phyloP scores from a whole-genome alignment of 2,888 invertebrate species.

The Automeris io region DNA sequence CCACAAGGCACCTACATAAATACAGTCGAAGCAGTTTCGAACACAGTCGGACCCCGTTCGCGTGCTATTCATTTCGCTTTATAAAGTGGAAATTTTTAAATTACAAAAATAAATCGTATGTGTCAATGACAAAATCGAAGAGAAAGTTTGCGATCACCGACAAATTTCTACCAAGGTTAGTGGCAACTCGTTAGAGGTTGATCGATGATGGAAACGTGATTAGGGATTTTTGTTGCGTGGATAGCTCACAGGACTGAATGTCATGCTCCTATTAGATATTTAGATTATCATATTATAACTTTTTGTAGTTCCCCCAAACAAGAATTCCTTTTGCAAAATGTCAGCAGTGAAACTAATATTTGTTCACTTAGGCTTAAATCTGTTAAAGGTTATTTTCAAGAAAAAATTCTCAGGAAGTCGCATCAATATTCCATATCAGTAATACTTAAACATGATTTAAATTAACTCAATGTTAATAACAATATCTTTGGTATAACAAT shows the following conservation, averaged over 20 bases:
- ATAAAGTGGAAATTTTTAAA: conserved; percentile 50
- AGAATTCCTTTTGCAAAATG: background rate
- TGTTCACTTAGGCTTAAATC: no score
- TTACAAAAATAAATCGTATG: conserved; percentile 48
- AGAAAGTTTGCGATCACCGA: conserved; percentile 73
- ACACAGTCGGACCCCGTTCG: conserved; percentile 38
- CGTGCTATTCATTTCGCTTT: conserved; percentile 41
- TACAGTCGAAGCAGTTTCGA: conserved; percentile 25
- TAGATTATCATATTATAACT: background rate
- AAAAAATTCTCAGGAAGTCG: no score
- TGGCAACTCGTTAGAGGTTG: conserved; percentile 12
- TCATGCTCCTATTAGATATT: conserved; percentile 4
- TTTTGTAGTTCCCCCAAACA: background rate
- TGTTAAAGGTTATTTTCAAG: no score
- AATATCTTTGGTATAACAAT: no score
- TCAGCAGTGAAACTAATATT: no score
- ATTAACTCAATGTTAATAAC: no score
- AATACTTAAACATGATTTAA: no score
- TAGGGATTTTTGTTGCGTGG: conserved; percentile 5
- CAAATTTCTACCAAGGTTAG: conserved; percentile 75
- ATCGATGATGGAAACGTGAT: conserved; percentile 8
- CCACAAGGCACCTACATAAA: conserved; percentile 34
- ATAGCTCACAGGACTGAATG: conserved; percentile 1
- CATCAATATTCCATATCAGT: no score
- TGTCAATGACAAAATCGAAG: conserved; percentile 77